Percentiles rank a stretch among this genome's conserved stretches.
These are phyloP conservation scores for Panurus biarmicus DNA, from an alignment of 2,113 vertebrate species.

Conservation along the genomic window DNA sequence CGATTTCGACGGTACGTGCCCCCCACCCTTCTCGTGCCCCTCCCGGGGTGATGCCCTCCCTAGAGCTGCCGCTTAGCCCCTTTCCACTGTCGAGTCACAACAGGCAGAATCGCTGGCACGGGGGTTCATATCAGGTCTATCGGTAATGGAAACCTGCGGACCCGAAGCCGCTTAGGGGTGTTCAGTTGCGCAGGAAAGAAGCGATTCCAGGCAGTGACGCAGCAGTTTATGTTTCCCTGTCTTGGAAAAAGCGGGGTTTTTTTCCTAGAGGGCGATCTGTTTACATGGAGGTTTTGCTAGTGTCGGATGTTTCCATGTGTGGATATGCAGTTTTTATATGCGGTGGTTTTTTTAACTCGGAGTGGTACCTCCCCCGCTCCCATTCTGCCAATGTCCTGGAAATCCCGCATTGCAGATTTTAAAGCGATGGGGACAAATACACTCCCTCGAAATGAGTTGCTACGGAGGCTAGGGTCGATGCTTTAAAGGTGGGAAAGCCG, in stretches of 20 bases:
- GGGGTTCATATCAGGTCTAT: neutral
- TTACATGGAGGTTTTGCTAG: constrained; percentile 23
- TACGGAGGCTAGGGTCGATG: neutral
- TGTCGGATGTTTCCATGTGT: constrained; percentile 38
- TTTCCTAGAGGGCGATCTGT: constrained; percentile 66
- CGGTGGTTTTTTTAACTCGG: neutral
- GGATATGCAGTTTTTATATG: constrained; percentile 2
- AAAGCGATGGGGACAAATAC: neutral
- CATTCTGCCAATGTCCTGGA: neutral
- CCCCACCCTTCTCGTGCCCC: neutral
- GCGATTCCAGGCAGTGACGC: constrained; percentile 60
- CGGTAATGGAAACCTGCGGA: constrained; percentile 24
- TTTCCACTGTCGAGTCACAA: neutral
- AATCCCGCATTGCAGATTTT: constrained; percentile 71
- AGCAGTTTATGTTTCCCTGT: constrained; percentile 62
- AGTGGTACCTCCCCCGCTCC: neutral
- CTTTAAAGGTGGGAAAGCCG: neutral
- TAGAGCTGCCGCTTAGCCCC: accelerated
- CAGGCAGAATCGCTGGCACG: neutral
- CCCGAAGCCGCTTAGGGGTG: neutral
- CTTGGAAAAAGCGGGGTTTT: constrained; percentile 26
- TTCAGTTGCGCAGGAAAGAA: constrained; percentile 34
- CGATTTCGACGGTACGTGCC: constrained; percentile 89
- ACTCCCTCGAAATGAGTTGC: neutral
- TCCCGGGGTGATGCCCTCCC: neutral